phyloP scores from a whole-genome alignment of 2,888 invertebrate species.

The Asteroscopus sphinx region DNA sequence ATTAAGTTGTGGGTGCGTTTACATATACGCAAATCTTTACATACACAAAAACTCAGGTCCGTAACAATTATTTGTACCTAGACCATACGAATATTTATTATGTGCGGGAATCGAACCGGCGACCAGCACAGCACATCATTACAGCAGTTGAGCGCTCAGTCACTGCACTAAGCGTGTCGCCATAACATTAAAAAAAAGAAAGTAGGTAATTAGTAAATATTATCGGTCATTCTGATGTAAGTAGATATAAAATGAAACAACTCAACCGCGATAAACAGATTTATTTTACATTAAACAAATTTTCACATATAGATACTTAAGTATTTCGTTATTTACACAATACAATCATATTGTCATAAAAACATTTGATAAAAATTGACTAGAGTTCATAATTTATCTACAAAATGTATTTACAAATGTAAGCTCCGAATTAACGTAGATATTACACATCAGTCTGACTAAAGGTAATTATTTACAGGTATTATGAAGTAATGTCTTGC shows the following conservation, averaged over 20 bases:
- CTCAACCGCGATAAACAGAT: constrained; percentile 73
- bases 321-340: constrained; percentile 77
- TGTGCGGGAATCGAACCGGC: too few species aligned
- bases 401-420: constrained; percentile 85
- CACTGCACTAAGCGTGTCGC: too few species aligned
- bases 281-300: constrained; percentile 82
- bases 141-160: too few species aligned
- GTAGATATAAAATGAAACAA: constrained; percentile 42
- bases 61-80: too few species aligned
- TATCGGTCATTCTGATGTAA: too few species aligned
- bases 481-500: constrained; percentile 41
- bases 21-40: too few species aligned
- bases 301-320: constrained; percentile 76
- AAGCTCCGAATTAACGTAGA: constrained; percentile 85
- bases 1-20: too few species aligned
- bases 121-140: too few species aligned
- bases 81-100: too few species aligned
- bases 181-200: too few species aligned
- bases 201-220: too few species aligned
- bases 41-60: too few species aligned
- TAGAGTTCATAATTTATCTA: constrained; percentile 84
- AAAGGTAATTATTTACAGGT: constrained; percentile 65
- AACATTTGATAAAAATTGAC: constrained; percentile 88
- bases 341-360: constrained; percentile 88
- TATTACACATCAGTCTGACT: constrained; percentile 84